Base-by-base conservation (phyloP, 2,888 invertebrate genomes). In the Eremobia ochroleuca region DNA sequence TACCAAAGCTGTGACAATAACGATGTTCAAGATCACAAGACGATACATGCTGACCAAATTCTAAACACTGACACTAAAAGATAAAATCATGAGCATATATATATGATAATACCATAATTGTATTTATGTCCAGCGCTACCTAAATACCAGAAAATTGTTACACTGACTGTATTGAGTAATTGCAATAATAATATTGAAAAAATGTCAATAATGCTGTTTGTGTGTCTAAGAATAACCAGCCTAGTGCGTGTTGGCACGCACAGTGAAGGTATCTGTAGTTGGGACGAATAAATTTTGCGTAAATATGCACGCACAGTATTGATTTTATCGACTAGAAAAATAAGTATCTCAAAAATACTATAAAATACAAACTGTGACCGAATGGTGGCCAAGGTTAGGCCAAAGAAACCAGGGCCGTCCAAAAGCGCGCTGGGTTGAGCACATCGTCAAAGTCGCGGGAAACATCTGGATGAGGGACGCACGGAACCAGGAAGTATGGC, bases 61-160 rank as follows among this genome's bases (percentile, higher is more conserved):
- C n/a, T 73, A 13, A 62, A 55, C 66, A 82, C 65, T 71, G 61
- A 67, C 9, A 70, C 40, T 70, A 28, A 4, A 43, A 34, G 21
- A n/a, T 49, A 59, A 52, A 40, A 59, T 11, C 9, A 2, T 9
- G 13, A 5, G 9, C 40, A 49, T 61, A 40, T 78, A 67, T 82
- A 65, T 82, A 76, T 13, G 4, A 66, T 25, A 65, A 11, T 18
- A 31, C 6, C 11, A 59, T 66, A 68, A 79, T 71, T 1, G 31
- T 58, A 40, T 52, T 77, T 55, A 65, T 72, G 66, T 72, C 11
- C 58, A 40, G 34, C 21, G 55, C 34, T 81, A 58, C 31, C 68
- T 85, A 90, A 90, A 84, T 61, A 86, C 85, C 89, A 85, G 85
- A 88, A 90, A 90, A 90, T 90, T 86, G 76, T 69, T 34, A 59